Percentiles rank a stretch among this genome's conserved stretches.
These are phyloP conservation scores for Scomber scombrus DNA, from an alignment of 2,113 vertebrate species.

Conservation along the genomic window DNA sequence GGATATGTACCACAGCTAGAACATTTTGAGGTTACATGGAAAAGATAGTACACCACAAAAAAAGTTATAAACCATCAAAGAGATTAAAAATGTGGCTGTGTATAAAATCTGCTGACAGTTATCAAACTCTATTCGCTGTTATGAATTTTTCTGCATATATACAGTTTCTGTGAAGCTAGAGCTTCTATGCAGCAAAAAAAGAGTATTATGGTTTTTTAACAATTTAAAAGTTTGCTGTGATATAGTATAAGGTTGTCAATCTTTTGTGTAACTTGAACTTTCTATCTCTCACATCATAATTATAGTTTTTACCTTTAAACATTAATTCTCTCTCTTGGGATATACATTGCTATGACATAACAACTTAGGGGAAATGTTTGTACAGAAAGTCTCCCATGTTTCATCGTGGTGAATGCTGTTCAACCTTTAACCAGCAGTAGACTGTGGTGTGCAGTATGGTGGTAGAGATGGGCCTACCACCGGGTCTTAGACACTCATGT, in stretches of 20 bases:
- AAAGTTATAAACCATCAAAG: too few relatives aligned
- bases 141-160: conserved; percentile 7
- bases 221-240: conserved; percentile 29
- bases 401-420: not conserved
- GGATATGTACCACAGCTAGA: not conserved
- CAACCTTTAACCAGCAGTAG: not conserved
- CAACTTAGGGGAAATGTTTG: conserved; percentile 6
- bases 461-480: not conserved
- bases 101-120: too few relatives aligned
- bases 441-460: conserved; percentile 11
- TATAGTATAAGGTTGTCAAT: conserved; percentile 7
- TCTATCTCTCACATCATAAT: not conserved
- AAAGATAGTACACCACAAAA: too few relatives aligned
- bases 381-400: not conserved
- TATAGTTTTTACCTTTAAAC: not conserved
- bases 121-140: not conserved
- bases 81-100: too few relatives aligned
- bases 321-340: conserved; percentile 1
- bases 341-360: conserved; percentile 4
- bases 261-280: too few relatives aligned
- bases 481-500: conserved; percentile 66
- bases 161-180: conserved; percentile 4
- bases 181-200: too few relatives aligned
- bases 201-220: conserved; percentile 30
- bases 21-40: conserved; percentile 16